Evolutionary conservation across 2,888 invertebrate species (phyloP), one percentile per base, ranked within the genome.

Genomic region (Diarsia dahlii): DNA sequence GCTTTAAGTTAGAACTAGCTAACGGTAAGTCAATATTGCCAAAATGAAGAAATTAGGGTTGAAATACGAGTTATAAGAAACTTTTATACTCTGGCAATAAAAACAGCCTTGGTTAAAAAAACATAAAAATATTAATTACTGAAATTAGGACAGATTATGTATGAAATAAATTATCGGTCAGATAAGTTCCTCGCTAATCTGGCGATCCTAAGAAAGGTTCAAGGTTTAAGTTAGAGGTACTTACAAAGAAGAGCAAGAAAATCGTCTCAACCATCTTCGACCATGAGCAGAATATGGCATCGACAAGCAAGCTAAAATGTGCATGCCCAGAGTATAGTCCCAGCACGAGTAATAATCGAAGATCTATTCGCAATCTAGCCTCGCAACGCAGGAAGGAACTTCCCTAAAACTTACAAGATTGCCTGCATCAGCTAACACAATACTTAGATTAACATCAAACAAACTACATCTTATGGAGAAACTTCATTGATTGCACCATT

Each of bases 401-500:
- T 62, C 23, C 4, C 3, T 10, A 18, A 13, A 52, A 54, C 62
- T 48, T 60, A 23, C 28, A 39, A 74, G 45, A 56, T 23, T 60
- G 39, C 48, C 48, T 80, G 83, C 70, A 82, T 58, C 56, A 64
- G 28, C 58, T 69, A 67, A 64, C 39, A 54, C 28, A 56, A 68
- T 78, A 64, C 72, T 63, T 46, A 67, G 67, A 81, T 58, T 54
- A 60, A 56, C 58, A 64, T 85, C 34, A 71, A 82, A 71, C 79
- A 72, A 83, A 78, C 63, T 83, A 72, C 45, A 48, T 65, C 74
- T 72, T 54, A 76, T 20, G n/a, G 67, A 71, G 74, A 74, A 87
- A 86, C 78, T 86, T 87, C 74, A 76, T 65, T 75, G 86, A 86
- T 87, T 76, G 86, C 81, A 86, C 75, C 81, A 82, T 84, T 86